Conservation (phyloP, 2,888 invertebrate species). For the Molorchus minor region DNA sequence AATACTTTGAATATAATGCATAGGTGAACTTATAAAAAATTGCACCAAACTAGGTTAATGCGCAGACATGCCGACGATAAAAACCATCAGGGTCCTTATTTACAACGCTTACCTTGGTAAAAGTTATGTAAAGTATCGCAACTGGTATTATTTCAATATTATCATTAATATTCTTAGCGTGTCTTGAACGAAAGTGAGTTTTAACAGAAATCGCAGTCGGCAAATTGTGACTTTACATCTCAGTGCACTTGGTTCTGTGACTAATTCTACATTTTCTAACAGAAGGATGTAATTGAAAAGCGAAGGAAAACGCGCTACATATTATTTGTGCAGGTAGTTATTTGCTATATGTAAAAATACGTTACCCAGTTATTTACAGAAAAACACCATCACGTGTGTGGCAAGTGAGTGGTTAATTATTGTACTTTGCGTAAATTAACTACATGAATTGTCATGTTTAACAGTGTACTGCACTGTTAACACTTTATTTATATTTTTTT, state of each 20-base stretch:
- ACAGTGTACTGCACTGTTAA: too few species aligned
- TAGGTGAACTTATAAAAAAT: background rate
- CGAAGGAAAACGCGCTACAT: background rate
- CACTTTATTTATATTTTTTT: too few species aligned
- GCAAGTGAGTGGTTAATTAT: background rate
- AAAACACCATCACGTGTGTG: constrained; percentile 3
- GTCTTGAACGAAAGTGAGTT: constrained; percentile 12
- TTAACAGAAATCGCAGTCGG: constrained; percentile 6
- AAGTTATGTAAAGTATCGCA: constrained; percentile 20
- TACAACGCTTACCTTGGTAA: constrained; percentile 9
- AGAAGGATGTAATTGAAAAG: background rate
- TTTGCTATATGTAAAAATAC: too few species aligned
- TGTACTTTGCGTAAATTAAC: background rate
- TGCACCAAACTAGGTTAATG: constrained; percentile 15
- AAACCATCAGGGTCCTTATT: constrained; percentile 4
- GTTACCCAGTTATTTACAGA: background rate
- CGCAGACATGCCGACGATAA: constrained; percentile 3
- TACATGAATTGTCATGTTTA: too few species aligned
- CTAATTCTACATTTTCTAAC: constrained; percentile 1
- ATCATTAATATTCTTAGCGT: constrained; percentile 19
- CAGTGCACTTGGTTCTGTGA: constrained; percentile 10
- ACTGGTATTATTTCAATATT: constrained; percentile 13
- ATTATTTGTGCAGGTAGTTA: background rate
- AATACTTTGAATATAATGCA: background rate
- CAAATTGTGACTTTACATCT: constrained; percentile 1